Evolutionary conservation across 2,888 invertebrate species (phyloP).

Genomic region (Lepeophtheirus nordmannii): DNA sequence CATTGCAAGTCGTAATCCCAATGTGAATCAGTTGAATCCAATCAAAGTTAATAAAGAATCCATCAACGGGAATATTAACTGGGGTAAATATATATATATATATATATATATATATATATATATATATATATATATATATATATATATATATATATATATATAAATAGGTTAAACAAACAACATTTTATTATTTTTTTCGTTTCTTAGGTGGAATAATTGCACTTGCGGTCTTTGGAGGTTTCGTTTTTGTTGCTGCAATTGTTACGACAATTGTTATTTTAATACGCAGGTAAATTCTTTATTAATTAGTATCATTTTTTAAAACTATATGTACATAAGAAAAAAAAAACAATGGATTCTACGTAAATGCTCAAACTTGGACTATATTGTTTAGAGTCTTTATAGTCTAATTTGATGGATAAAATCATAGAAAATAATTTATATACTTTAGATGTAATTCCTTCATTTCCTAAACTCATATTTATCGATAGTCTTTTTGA

Average conservation of each 20-base stretch:
- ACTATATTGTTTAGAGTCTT: no score
- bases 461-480: no score
- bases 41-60: not conserved
- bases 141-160: conserved; percentile 1
- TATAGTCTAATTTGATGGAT: no score
- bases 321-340: not conserved
- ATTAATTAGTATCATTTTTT: not conserved
- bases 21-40: conserved; percentile 7
- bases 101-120: not conserved
- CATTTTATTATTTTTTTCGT: not conserved
- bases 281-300: conserved; percentile 58
- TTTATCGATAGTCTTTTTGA: no score
- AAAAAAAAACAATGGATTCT: not conserved
- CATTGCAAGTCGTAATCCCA: conserved; percentile 25
- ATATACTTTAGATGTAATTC: no score
- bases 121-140: not conserved
- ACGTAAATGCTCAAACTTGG: not conserved
- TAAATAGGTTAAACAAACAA: not conserved
- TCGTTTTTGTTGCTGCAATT: conserved; percentile 72
- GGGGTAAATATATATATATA: conserved; percentile 1
- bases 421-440: no score
- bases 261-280: conserved; percentile 74
- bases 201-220: conserved; percentile 59
- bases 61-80: conserved; percentile 8
- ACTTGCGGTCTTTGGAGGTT: conserved; percentile 73